Evolutionary conservation across 2,797 vertebrate species (phyloP).

Genomic region (Acanthiza pusilla): DNA sequence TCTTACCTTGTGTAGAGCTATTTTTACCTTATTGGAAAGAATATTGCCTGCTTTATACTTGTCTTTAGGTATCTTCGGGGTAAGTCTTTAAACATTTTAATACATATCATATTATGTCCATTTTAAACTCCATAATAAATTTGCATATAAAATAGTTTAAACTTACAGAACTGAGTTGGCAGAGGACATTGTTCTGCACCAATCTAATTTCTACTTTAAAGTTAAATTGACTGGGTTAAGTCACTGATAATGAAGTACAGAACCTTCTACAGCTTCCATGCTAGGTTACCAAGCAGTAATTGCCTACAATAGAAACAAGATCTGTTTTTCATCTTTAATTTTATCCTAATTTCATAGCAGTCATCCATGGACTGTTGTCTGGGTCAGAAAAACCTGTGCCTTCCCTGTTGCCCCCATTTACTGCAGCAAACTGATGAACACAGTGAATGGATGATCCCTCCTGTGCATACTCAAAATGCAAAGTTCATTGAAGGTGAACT

Average conservation of each 20-base stretch:
- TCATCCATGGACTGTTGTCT: not conserved
- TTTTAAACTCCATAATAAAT: not conserved
- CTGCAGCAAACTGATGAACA: not conserved
- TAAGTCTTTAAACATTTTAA: not conserved
- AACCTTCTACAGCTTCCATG: not conserved
- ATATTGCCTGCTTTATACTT: not conserved
- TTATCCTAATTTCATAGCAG: not conserved
- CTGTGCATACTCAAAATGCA: not conserved
- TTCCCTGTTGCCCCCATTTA: not conserved
- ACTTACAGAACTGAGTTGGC: not conserved
- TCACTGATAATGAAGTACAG: not conserved
- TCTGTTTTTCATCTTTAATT: not conserved
- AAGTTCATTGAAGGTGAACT: not conserved
- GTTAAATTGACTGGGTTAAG: not conserved
- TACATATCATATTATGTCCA: not conserved
- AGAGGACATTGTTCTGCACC: not conserved
- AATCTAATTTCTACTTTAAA: not conserved
- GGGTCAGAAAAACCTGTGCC: not conserved
- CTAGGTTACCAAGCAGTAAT: not conserved
- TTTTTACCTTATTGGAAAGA: slow-evolving; percentile 8
- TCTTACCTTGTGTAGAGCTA: not conserved
- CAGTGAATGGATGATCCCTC: not conserved
- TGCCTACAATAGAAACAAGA: not conserved
- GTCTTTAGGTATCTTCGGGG: not conserved
- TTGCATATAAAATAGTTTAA: not conserved